Conservation (phyloP, 2,888 invertebrate species). For the Scelioninae gen. 1 region DNA sequence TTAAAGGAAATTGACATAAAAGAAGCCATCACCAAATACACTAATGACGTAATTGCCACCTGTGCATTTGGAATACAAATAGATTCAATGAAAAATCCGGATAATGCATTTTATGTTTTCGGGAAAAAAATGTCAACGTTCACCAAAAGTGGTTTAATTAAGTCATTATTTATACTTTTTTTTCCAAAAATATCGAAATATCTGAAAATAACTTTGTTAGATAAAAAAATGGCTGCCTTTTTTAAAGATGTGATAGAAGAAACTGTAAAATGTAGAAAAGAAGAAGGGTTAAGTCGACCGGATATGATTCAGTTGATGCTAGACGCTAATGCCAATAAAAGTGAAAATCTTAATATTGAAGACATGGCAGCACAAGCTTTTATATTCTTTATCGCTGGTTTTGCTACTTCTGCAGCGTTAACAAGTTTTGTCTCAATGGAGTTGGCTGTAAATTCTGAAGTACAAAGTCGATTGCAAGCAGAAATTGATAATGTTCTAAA, state of each 20-base stretch:
- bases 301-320: constrained; percentile 87
- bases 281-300: constrained; percentile 81
- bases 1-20: constrained; percentile 76
- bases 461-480: constrained; percentile 80
- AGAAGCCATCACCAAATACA: constrained; percentile 74
- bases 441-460: constrained; percentile 72
- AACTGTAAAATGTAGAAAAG: constrained; percentile 64
- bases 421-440: constrained; percentile 74
- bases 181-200: constrained; percentile 40
- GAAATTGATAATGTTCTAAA: constrained; percentile 78
- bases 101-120: constrained; percentile 77
- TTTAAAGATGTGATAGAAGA: constrained; percentile 71
- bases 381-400: constrained; percentile 79
- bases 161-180: constrained; percentile 60
- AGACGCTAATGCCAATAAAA: constrained; percentile 79
- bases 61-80: constrained; percentile 78
- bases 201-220: constrained; percentile 21
- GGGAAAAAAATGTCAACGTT: constrained; percentile 72
- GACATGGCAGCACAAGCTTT: constrained; percentile 85
- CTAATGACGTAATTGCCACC: constrained; percentile 78
- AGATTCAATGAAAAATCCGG: constrained; percentile 77
- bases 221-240: constrained; percentile 55
- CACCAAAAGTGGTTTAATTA: constrained; percentile 45
- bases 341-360: background rate
- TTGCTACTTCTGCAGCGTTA: constrained; percentile 74